These are phyloP conservation scores for Leptinotarsa texana DNA, from an alignment of 1,140 invertebrate genomes.

Conservation along the genomic window DNA sequence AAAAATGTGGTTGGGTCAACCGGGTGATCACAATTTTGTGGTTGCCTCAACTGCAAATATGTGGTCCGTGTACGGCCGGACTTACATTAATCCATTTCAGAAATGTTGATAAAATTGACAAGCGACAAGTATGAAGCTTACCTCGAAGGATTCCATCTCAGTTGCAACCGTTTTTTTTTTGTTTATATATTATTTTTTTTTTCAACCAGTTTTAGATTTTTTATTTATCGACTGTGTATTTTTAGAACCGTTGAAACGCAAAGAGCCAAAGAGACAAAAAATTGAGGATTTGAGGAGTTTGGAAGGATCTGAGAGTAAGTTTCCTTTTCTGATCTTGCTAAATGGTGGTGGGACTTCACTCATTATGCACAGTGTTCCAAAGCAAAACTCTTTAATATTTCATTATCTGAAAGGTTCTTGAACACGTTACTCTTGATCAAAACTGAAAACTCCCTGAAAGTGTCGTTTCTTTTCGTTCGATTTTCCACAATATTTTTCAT, in stretches of 20 bases:
- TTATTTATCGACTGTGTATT: conserved; percentile 32
- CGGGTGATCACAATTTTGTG: too few species aligned
- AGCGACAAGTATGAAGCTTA: too few species aligned
- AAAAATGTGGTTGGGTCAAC: too few species aligned
- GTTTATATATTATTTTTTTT: not conserved
- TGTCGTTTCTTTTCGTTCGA: not conserved
- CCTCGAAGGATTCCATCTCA: too few species aligned
- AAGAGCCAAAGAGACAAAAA: conserved; percentile 63
- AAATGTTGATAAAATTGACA: too few species aligned
- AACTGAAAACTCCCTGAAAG: not conserved
- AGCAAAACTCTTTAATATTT: conserved; percentile 8
- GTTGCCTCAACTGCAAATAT: too few species aligned
- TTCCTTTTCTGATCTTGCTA: conserved; percentile 45
- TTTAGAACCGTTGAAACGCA: conserved; percentile 58
- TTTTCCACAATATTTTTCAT: not conserved
- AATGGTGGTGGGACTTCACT: conserved; percentile 42
- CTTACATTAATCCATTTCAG: too few species aligned
- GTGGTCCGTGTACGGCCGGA: too few species aligned
- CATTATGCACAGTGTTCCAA: not conserved
- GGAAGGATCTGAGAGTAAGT: conserved; percentile 64
- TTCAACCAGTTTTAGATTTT: not conserved
- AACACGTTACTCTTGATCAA: not conserved
- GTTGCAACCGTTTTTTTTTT: too few species aligned
- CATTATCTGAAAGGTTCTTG: not conserved
- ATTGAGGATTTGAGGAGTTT: conserved; percentile 62